These are phyloP conservation scores for Tipula lateralis DNA, from an alignment of 2,888 invertebrate species.

Conservation along the genomic window DNA sequence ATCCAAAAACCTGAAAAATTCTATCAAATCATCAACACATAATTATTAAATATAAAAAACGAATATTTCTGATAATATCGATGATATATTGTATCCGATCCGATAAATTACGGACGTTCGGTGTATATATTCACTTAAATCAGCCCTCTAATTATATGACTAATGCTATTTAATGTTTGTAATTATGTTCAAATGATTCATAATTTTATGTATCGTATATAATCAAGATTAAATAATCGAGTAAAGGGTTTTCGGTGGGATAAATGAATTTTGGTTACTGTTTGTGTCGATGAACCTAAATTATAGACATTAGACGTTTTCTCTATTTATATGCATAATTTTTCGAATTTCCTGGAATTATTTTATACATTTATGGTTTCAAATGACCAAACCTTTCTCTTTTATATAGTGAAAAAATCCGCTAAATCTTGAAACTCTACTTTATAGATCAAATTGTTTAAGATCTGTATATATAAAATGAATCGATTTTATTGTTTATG, in stretches of 20 bases:
- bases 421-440: not conserved
- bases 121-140: not conserved
- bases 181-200: not conserved
- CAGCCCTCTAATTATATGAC: slow-evolving; percentile 15
- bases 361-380: not conserved
- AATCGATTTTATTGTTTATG: not conserved
- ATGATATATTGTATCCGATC: not conserved
- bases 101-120: not conserved
- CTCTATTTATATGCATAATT: not conserved
- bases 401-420: not conserved
- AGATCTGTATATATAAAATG: not conserved
- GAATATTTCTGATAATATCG: not conserved
- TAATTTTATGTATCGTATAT: not conserved
- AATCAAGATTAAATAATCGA: not conserved
- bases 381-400: slow-evolving; percentile 11
- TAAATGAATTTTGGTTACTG: not conserved
- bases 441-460: not conserved
- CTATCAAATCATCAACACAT: slow-evolving; percentile 9
- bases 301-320: not conserved
- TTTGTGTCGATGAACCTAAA: not conserved
- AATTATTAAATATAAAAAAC: not conserved
- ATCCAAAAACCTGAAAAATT: not conserved
- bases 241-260: not conserved
- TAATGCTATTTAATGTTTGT: not conserved
- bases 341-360: not conserved